These are phyloP conservation scores for Eidolon helvum DNA, from an alignment of 2,113 vertebrate species.

Conservation along the genomic window DNA sequence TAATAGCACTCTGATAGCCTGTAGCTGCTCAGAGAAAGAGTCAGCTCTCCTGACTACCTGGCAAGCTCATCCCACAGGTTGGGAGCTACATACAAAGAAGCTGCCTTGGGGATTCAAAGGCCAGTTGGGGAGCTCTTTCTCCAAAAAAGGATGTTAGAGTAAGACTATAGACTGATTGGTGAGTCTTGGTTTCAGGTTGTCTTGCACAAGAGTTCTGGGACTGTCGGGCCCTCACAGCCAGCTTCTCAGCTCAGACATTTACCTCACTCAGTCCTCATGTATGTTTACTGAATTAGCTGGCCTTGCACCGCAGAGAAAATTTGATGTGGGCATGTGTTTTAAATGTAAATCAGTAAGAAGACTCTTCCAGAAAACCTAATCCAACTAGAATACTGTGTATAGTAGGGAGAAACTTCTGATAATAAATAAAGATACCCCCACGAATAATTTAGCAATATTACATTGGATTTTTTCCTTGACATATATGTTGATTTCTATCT, in stretches of 20 bases:
- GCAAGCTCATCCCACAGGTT: neutral
- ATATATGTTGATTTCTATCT: neutral
- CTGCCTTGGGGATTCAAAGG: neutral
- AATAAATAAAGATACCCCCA: neutral
- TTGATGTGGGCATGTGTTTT: neutral
- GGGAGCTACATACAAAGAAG: neutral
- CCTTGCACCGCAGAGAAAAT: neutral
- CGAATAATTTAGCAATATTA: neutral
- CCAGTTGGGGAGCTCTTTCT: neutral
- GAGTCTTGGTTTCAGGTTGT: neutral
- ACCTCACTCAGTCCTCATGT: neutral
- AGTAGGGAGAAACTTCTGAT: neutral
- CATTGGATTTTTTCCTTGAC: neutral
- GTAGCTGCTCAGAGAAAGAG: neutral
- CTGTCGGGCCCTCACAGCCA: too few relatives aligned
- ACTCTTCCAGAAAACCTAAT: neutral
- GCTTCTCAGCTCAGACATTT: neutral
- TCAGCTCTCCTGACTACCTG: neutral
- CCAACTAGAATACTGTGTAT: neutral
- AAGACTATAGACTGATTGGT: neutral
- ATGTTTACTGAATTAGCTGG: neutral
- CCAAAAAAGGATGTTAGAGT: too few relatives aligned
- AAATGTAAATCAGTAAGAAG: neutral
- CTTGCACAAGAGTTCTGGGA: neutral
- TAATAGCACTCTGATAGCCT: neutral